These are phyloP conservation scores for Pheosia tremula DNA, from an alignment of 2,888 invertebrate genomes.

Conservation along the genomic window DNA sequence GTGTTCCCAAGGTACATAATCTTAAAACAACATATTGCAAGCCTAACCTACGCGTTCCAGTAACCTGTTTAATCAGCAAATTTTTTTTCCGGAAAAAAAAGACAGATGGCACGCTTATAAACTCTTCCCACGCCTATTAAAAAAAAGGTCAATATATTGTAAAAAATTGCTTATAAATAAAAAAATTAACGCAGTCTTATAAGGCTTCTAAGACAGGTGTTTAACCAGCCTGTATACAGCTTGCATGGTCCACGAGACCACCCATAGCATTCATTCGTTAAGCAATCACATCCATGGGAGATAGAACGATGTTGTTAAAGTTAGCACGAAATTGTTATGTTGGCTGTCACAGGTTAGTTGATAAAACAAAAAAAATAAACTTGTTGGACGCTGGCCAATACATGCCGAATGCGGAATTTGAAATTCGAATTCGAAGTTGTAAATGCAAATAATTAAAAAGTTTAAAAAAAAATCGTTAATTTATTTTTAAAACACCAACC, in stretches of 20 bases:
- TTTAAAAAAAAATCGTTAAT: too few relatives aligned
- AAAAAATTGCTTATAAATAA: neutral
- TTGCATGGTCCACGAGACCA: constrained; percentile 62
- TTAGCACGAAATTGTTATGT: constrained; percentile 12
- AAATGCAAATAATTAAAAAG: too few relatives aligned
- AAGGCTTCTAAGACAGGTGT: constrained; percentile 52
- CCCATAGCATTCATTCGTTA: constrained; percentile 40
- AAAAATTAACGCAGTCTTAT: constrained; percentile 14
- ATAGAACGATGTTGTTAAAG: constrained; percentile 35
- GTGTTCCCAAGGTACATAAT: neutral
- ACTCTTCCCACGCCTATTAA: neutral
- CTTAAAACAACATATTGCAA: neutral
- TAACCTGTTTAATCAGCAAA: neutral
- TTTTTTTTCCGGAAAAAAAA: neutral
- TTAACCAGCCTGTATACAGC: constrained; percentile 57
- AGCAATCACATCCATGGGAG: constrained; percentile 57
- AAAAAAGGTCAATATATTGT: neutral
- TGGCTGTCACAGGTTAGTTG: constrained; percentile 1
- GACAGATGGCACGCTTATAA: neutral
- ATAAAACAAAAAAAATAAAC: neutral
- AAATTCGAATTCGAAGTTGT: too few relatives aligned
- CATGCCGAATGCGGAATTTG: too few relatives aligned
- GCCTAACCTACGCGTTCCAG: neutral
- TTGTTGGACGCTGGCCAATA: too few relatives aligned
- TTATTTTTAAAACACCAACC: too few relatives aligned